Conservation (phyloP, 2,888 invertebrate genomes). For the Pammene aurita region DNA sequence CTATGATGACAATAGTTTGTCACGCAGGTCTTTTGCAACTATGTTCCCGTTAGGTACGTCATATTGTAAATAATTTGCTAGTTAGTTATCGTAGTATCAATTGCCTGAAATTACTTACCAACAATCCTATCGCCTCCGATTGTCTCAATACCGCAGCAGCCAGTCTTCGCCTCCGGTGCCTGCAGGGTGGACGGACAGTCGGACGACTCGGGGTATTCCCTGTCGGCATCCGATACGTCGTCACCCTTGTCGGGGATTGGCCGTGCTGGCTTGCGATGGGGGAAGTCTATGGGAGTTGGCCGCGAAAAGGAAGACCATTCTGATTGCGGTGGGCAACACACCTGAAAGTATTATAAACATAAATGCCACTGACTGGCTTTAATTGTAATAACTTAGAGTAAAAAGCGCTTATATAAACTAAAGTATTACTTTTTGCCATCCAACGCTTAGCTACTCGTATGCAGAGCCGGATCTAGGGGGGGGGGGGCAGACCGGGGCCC, state of each 20-base stretch:
- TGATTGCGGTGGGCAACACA: constrained; percentile 49
- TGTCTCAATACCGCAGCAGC: constrained; percentile 43
- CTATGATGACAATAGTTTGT: no score
- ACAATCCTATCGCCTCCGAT: constrained; percentile 39
- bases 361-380: background rate
- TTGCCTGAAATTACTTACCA: constrained; percentile 25
- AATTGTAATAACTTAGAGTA: background rate
- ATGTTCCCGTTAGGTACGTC: no score
- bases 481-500: no score
- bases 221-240: constrained; percentile 13
- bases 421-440: no score
- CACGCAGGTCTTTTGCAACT: no score
- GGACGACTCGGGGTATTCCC: constrained; percentile 30
- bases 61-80: no score
- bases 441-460: no score
- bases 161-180: constrained; percentile 39
- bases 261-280: constrained; percentile 1
- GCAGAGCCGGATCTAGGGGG: no score
- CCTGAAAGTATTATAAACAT: constrained; percentile 44
- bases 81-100: background rate
- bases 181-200: constrained; percentile 39
- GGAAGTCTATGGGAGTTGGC: constrained; percentile 20
- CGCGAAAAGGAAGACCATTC: constrained; percentile 45
- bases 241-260: constrained; percentile 13
- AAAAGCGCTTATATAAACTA: no score